Evolutionary conservation across 2,888 invertebrate species (phyloP), one percentile per base, ranked within the genome.

Genomic region (Proisotoma minuta): DNA sequence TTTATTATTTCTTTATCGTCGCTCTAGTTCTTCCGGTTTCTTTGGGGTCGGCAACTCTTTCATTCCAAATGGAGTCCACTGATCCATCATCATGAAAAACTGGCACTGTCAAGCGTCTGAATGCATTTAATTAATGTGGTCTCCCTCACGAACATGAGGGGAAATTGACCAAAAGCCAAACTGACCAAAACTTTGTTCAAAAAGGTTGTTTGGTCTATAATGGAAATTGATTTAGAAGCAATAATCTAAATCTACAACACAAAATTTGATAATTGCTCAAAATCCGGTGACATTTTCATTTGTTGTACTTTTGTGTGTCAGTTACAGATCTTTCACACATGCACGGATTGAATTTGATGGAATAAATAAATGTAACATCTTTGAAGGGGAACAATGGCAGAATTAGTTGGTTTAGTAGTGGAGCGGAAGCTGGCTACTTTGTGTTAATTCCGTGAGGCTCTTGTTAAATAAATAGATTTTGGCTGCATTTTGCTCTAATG

Each of bases 41-140:
- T 43, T 43, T 43, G 43, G 15, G 43, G 43, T 20, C 15, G 43
- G 15, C 18, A 43, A 43, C 18, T 43, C 18, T 15, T 15, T 34
- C 49, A 50, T 34, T 26, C 50, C 27, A 51, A 60, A 63, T 60
- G 57, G 56, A 60, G 57, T 50, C 39, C 52, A 54, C 63, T 63
- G 63, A 63, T 63, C 60, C 63, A 63, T 63, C 63, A 63, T 60
- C 50, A 60, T 57, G 53, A 63, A 63, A 63, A 63, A 63, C 27
- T 60, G 57, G 47, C 50, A 29, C 48, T 63, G 63, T 63, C 63
- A 63, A 63, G 57, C 54, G 49, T 18, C 8, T 51, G 53, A 60
- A 56, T 22, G 27, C 60, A 63, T 63, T 63, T 59, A 63, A 63
- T 63, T 63, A 63, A 63, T 63, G 63, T 63, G 52, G 63, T 40